phyloP scores from a whole-genome alignment of 2,113 vertebrate genomes.

The Anolis carolinensis region DNA sequence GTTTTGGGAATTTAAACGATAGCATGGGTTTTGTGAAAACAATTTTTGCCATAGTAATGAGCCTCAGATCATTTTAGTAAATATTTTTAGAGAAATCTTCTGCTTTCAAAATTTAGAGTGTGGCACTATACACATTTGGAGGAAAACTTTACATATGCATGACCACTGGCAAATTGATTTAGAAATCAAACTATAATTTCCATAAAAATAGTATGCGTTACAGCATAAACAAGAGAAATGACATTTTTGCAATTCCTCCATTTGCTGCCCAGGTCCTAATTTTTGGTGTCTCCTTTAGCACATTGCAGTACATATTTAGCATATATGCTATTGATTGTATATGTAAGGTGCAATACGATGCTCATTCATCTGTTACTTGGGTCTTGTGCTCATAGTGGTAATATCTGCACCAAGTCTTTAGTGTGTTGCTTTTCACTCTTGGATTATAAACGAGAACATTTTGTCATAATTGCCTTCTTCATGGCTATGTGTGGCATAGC shows the following conservation, averaged over 20 bases:
- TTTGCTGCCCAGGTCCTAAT: too few species aligned
- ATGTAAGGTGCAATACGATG: too few species aligned
- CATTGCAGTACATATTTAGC: too few species aligned
- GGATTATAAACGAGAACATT: neutral
- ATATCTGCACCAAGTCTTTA: too few species aligned
- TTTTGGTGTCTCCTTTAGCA: too few species aligned
- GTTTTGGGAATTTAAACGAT: neutral
- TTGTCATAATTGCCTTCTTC: neutral
- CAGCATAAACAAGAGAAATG: too few species aligned
- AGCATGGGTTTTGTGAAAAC: neutral
- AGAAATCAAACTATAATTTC: neutral
- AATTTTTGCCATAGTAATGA: neutral
- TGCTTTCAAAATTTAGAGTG: neutral
- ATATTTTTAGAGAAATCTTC: neutral
- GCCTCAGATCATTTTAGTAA: neutral
- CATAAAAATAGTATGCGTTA: too few species aligned
- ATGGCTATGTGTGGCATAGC: neutral
- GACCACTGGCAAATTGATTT: neutral
- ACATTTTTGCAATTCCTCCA: too few species aligned
- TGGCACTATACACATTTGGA: neutral
- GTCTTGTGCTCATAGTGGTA: too few species aligned
- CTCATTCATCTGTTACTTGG: too few species aligned
- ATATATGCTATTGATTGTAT: too few species aligned
- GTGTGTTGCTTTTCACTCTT: too few species aligned
- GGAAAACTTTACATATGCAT: neutral